Evolutionary conservation across 2,113 vertebrate species (phyloP).

Genomic region (Baryphthengus martii): DNA sequence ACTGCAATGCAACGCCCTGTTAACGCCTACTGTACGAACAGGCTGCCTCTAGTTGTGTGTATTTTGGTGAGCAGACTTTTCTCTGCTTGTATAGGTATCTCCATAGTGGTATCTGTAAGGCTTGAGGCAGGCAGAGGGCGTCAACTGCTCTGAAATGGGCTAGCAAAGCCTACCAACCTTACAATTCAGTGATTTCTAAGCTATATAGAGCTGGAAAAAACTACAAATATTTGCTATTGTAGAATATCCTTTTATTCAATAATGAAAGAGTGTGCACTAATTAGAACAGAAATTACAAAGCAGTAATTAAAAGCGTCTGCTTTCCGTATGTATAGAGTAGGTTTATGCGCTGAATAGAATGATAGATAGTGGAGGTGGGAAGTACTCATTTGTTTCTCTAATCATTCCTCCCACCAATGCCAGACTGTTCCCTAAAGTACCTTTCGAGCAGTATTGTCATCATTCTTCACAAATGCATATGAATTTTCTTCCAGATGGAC

Average conservation of each 20-base stretch:
- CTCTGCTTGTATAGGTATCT: neutral
- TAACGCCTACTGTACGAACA: neutral
- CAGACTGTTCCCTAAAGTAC: conserved; percentile 33
- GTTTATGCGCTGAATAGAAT: neutral
- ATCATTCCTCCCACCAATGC: conserved; percentile 24
- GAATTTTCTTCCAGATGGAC: conserved; percentile 31
- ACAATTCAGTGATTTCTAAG: neutral
- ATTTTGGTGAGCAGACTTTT: neutral
- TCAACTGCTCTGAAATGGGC: neutral
- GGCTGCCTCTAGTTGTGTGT: neutral
- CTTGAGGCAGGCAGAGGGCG: neutral
- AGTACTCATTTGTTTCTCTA: conserved; percentile 28
- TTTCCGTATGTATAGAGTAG: neutral
- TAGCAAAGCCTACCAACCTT: neutral
- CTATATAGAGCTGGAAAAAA: neutral
- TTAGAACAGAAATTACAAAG: conserved; percentile 1
- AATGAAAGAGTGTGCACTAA: neutral
- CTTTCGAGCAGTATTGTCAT: conserved; percentile 15
- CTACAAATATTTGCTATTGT: neutral
- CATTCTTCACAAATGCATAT: neutral
- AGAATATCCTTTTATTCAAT: neutral
- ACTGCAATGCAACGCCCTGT: neutral
- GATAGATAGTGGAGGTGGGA: neutral
- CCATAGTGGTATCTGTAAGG: neutral
- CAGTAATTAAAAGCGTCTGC: neutral